Base-by-base conservation (phyloP, 2,797 vertebrate genomes). In the Spheniscus humboldti region DNA sequence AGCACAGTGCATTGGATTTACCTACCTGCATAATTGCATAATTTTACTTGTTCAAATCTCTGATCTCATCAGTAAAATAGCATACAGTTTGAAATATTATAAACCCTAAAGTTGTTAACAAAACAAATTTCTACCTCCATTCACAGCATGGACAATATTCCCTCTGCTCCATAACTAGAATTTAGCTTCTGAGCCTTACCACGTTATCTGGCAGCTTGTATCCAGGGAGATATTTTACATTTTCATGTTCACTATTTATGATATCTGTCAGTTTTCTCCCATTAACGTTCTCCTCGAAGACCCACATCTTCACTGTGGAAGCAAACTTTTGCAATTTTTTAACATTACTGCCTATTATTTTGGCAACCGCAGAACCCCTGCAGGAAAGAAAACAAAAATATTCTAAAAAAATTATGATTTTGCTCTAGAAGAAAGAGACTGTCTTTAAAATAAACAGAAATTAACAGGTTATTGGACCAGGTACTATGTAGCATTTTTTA, bases 121-220 rank as follows among this genome's bases (percentile, higher is more conserved):
- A 95, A 81, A 74, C 39, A 81, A 60, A 67, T 74, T 72, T 94
- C 57, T 81, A 81, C 23, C 50, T 88, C 30, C 19, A 53, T 59
- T 86, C 72, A 83, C 24, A 89, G 53, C 17, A 75, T 7, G 27
- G 92, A 25, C 35, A 89, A 86, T 66, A 74, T 56, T 80, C 33
- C 18, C 33, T 59, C 60, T 35, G 11, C 55, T 75, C 43, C 25
- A 2, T 15, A 74, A 81, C 33, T 50, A 82, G 37, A 86, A 68
- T 30, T 63, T 41, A 78, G 31, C 50, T 92, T 83, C 68, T 48
- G 81, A 93, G 71, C 39, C 98, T 98, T 97, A 99, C 99, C 99
- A 99, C 99, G 41, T 99, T 99, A 77, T 99, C 98, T 43, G 99
- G 99, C 62, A 99, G 98, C 94, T 99, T 99, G 98, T 98, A 98